Conservation (phyloP, 2,797 vertebrate genomes). For the Ctenopoma kingsleyae region DNA sequence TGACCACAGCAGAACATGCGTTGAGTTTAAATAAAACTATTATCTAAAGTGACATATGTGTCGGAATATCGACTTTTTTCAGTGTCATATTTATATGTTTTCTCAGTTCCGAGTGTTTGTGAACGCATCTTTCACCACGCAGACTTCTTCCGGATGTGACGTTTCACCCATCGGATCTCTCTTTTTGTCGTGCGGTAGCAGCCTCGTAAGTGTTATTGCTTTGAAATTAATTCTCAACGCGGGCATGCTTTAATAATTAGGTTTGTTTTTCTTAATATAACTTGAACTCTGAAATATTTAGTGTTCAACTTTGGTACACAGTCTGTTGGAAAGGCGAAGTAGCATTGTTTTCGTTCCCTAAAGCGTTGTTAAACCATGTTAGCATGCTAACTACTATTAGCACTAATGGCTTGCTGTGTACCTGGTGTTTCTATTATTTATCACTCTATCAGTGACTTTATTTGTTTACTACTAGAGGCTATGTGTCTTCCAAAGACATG, state of each 20-base stretch:
- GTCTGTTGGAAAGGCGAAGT: fast-evolving
- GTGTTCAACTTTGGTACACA: neutral
- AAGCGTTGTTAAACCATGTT: constrained; percentile 4
- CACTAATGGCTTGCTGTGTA: constrained; percentile 34
- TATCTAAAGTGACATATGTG: neutral
- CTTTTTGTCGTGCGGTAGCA: constrained; percentile 50
- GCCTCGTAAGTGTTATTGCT: constrained; percentile 51
- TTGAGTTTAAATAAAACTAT: neutral
- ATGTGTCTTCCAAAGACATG: neutral
- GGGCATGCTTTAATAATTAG: fast-evolving
- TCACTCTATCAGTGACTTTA: neutral
- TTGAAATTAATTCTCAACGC: neutral
- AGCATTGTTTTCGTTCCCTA: neutral
- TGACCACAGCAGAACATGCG: neutral
- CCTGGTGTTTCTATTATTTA: constrained; percentile 8
- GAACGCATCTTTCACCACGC: constrained; percentile 25
- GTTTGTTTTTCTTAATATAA: neutral
- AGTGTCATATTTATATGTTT: fast-evolving
- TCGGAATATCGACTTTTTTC: too few relatives aligned
- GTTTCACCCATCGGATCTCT: neutral
- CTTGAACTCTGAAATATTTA: fast-evolving
- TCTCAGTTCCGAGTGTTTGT: neutral
- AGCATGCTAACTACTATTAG: constrained; percentile 42
- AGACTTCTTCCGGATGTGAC: constrained; percentile 55
- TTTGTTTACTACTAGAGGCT: neutral